Evolutionary conservation across 1,140 invertebrate species (phyloP), one percentile per base, ranked within the genome.

Genomic region (Cotesia glomerata): DNA sequence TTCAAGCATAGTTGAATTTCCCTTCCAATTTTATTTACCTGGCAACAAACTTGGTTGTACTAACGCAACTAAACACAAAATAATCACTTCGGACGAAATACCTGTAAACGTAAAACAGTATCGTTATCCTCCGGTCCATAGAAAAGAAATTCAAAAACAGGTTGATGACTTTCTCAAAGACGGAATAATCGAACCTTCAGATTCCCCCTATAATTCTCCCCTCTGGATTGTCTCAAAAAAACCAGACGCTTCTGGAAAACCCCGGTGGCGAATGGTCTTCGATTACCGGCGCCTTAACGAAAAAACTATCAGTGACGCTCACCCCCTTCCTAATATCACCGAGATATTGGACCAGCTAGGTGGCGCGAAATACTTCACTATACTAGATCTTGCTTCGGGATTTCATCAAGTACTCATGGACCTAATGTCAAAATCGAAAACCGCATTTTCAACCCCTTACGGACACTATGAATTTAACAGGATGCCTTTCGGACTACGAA

Each of bases 221-320:
- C 72, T 82, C 3, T 79, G 75, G 68, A 34, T 86, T 11, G 82
- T 86, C 4, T 80, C 84, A 0, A 87, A 84, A 72, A 86, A 86
- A 76, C 5, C 75, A 16, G 82, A 85, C 52, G 76, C 82, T 1
- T 80, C 78, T 7, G 80, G 77, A 0, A 76, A 84, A 73, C 65
- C 64, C 45, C 81, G 83, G 76, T 84, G 77, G 77, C 71, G 85
- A 26, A 63, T 88, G 18, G 82, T 85, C 13, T 78, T 86, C 11
- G 86, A 85, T 81, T 18, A 64, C 77, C 9, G 70, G 54, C 4
- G 76, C 18, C 18, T 18, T 2, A 18, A 18, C 2, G 18, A 18
- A 18, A 18, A 18, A 18, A 18, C 83, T 75, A 71, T 77, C 0
- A 18, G 18, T 18, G 18, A 18, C 18, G 18, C 80, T 80, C 2